Base-by-base conservation (phyloP, 2,113 vertebrate genomes). In the Coracopsis vasa region DNA sequence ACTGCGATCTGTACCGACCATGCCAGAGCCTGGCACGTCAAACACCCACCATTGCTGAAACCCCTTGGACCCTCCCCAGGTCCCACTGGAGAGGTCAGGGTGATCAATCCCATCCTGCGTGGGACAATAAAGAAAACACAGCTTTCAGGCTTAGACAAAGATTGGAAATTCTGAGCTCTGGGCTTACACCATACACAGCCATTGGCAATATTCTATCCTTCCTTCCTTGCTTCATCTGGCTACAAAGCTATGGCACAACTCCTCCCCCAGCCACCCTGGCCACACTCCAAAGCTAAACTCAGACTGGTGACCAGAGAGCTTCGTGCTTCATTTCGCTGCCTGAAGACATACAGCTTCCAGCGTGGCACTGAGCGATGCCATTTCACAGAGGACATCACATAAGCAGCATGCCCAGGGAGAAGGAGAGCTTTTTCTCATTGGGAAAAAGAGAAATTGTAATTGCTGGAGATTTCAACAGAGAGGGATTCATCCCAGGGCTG, bases 321-420 rank as follows among this genome's bases (percentile, higher is more conserved):
- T 51, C 5, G 2, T 65, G 62, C 61, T 78, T 44, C 13, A 7
- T 73, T 62, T 56, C 24, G 25, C 35, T 1, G 2, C 23, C 41
- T 45, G 50, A 75, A 81, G 66, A 58, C 37, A 88, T 29, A 58
- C 27, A 72, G 56, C 31, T 87, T 80, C 61, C 70, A 64, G 47
- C 3, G 1, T 1, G 61, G 69, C 84, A 72, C 1, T 42, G 28
- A 11, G n/a, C 0, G 0, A 56, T 3, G 8, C 33, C 61, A 31
- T 75, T 79, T 72, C 80, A 65, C 5, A 6, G 39, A 9, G 44
- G 20, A 77, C 1, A 5, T 33, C 41, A 28, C 0, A 0, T 8
- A 7, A 82, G 19, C 1, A 3, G 62, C 50, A 45, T 17, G 53
- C n/a, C 20, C 0, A 2, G 5, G 37, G 10, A 82, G 42, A 70